A percentile compares a stretch with the other conserved stretches of the same genome.
phyloP scores from a whole-genome alignment of 2,797 vertebrate species.

The Onychomys leucogaster region DNA sequence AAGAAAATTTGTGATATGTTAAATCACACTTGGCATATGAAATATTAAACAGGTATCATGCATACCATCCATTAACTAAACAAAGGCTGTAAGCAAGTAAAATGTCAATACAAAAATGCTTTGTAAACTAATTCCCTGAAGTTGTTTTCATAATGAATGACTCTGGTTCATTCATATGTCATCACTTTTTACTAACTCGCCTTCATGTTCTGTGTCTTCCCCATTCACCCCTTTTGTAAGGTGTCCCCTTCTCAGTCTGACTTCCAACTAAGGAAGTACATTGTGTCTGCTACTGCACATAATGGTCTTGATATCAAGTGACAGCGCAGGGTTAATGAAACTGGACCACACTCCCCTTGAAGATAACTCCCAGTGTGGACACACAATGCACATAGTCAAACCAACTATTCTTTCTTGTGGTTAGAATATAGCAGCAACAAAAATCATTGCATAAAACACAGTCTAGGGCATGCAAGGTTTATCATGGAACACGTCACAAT shows the following conservation, averaged over 20 bases:
- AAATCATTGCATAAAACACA: conserved; percentile 73
- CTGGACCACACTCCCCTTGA: neutral
- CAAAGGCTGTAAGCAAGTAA: conserved; percentile 27
- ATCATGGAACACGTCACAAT: conserved; percentile 74
- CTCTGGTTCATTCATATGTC: neutral
- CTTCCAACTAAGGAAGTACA: neutral
- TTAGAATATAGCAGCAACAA: conserved; percentile 77
- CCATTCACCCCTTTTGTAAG: neutral
- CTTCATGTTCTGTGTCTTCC: neutral
- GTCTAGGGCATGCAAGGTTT: conserved; percentile 71
- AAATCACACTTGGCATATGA: conserved; percentile 32
- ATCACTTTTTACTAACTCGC: neutral
- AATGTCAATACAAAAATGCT: conserved; percentile 18
- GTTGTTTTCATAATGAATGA: conserved; percentile 59
- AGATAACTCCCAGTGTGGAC: conserved; percentile 20
- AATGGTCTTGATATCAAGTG: neutral
- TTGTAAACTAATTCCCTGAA: conserved; percentile 53
- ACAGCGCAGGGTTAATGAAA: neutral
- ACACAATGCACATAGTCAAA: conserved; percentile 72
- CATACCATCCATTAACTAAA: conserved; percentile 39
- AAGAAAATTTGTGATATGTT: conserved; percentile 51
- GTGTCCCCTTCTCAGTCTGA: neutral
- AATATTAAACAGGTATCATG: conserved; percentile 55
- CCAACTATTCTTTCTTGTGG: conserved; percentile 51
- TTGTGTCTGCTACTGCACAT: neutral